These are phyloP conservation scores for Salticus scenicus DNA, from an alignment of 2,888 invertebrate species.

Conservation along the genomic window DNA sequence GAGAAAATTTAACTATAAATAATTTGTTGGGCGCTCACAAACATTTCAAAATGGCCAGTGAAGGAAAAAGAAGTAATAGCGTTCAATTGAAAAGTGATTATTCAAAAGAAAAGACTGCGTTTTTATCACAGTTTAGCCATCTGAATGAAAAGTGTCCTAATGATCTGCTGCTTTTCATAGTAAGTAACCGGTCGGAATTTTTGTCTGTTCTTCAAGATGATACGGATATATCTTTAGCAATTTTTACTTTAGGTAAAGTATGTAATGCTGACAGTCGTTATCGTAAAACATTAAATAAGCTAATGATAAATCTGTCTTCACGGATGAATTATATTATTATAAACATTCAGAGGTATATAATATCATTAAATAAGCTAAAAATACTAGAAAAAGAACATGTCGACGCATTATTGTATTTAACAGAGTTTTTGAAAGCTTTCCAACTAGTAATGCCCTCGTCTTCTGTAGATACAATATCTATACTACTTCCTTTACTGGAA, in stretches of 20 bases:
- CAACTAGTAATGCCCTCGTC: constrained; percentile 30
- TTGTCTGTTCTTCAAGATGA: not conserved
- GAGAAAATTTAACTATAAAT: no score
- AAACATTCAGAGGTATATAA: constrained; percentile 30
- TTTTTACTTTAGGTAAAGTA: constrained; percentile 40
- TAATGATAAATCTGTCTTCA: constrained; percentile 13
- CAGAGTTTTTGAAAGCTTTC: constrained; percentile 39
- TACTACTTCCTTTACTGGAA: constrained; percentile 38
- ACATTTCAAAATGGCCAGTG: no score
- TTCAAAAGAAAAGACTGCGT: no score
- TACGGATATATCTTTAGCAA: constrained; percentile 12
- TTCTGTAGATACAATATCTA: constrained; percentile 33
- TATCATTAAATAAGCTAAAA: constrained; percentile 21
- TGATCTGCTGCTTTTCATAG: constrained; percentile 23
- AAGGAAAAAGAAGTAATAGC: no score
- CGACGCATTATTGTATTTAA: constrained; percentile 33
- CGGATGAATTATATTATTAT: constrained; percentile 1
- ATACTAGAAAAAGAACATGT: not conserved
- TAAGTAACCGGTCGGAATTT: constrained; percentile 11
- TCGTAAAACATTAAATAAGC: not conserved
- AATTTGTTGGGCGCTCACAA: no score
- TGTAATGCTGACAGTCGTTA: not conserved
- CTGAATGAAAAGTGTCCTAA: constrained; percentile 31
- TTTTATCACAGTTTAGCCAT: no score
- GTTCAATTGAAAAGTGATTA: no score